Evolutionary conservation across 2,113 vertebrate species (phyloP).

Genomic region (Aegypius monachus): DNA sequence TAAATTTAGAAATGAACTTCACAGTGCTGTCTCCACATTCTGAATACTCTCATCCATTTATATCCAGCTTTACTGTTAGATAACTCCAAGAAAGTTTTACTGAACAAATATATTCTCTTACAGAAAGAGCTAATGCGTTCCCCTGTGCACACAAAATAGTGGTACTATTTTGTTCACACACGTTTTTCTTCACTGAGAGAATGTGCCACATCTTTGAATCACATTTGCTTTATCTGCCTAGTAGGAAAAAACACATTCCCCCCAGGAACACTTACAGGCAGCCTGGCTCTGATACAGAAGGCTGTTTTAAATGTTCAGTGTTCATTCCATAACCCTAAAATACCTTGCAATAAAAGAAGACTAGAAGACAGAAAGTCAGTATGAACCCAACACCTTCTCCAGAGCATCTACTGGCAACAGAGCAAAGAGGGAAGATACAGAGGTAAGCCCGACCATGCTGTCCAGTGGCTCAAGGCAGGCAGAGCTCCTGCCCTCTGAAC

Average conservation of each 20-base stretch:
- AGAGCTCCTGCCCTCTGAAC: background rate
- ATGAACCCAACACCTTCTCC: background rate
- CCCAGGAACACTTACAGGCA: background rate
- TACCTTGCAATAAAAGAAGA: background rate
- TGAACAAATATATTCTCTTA: background rate
- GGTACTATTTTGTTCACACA: background rate
- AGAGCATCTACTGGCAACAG: background rate
- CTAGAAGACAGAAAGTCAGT: background rate
- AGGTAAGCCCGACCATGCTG: rapidly evolving
- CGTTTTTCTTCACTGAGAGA: background rate
- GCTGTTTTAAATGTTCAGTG: background rate
- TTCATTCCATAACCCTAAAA: background rate
- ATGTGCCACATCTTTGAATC: background rate
- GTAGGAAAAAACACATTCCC: background rate
- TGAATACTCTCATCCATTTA: background rate
- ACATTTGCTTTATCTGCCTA: background rate
- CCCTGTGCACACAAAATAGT: background rate
- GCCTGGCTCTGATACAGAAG: background rate
- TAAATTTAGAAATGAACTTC: background rate
- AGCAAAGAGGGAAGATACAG: background rate
- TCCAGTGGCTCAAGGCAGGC: background rate
- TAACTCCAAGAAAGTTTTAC: background rate
- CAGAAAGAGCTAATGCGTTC: background rate
- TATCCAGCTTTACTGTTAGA: background rate
- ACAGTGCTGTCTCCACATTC: background rate